phyloP scores from a whole-genome alignment of 2,888 invertebrate genomes.

The Chrysolina haemoptera region DNA sequence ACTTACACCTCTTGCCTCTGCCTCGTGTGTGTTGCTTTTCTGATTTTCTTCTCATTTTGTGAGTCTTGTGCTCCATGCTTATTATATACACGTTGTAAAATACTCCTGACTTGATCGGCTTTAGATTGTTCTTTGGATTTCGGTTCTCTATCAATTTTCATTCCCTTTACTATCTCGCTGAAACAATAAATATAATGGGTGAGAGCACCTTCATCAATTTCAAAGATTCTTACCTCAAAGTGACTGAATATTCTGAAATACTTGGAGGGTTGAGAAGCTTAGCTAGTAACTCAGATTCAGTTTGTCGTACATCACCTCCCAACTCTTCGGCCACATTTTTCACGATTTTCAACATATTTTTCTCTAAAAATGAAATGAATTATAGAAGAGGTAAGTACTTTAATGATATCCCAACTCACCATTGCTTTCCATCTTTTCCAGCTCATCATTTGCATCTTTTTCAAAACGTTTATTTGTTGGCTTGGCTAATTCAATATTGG shows the following conservation, averaged over 20 bases:
- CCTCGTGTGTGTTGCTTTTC: constrained; percentile 19
- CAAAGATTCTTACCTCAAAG: constrained; percentile 22
- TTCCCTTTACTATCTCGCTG: constrained; percentile 82
- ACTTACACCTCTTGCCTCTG: constrained; percentile 36
- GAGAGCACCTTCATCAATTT: background rate
- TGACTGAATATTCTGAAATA: constrained; percentile 50
- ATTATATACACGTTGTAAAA: constrained; percentile 50
- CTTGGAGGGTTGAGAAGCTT: constrained; percentile 74
- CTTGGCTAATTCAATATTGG: constrained; percentile 61
- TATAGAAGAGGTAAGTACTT: background rate
- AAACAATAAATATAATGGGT: constrained; percentile 48
- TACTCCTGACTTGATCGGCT: constrained; percentile 72
- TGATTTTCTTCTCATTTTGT: constrained; percentile 26
- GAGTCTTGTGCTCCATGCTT: constrained; percentile 14
- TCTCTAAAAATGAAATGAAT: constrained; percentile 53
- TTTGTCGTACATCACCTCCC: constrained; percentile 79
- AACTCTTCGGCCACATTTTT: constrained; percentile 80
- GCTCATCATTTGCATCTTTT: constrained; percentile 47
- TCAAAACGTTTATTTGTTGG: constrained; percentile 57
- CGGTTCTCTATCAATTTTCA: constrained; percentile 81
- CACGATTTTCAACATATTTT: constrained; percentile 76
- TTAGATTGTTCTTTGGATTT: constrained; percentile 68
- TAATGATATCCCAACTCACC: constrained; percentile 45
- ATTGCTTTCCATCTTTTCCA: constrained; percentile 53
- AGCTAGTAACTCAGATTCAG: constrained; percentile 81